Percentiles rank a stretch among this genome's conserved stretches.
These are phyloP conservation scores for Hippopotamus amphibius DNA, from an alignment of 2,113 vertebrate species.

Conservation along the genomic window DNA sequence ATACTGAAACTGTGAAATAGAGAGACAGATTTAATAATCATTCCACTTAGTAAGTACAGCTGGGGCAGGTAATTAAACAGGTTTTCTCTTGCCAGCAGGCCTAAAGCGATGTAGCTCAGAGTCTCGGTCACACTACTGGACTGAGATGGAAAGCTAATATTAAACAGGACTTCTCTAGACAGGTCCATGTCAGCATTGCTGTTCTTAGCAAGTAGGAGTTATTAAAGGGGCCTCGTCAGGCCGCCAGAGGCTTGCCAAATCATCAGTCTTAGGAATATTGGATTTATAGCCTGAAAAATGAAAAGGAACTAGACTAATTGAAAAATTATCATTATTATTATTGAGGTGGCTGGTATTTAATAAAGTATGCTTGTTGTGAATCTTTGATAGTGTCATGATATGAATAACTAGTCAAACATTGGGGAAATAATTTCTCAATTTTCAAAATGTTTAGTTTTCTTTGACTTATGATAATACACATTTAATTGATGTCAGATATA, in stretches of 20 bases:
- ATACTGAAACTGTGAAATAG: slow-evolving; percentile 71
- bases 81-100: slow-evolving; percentile 72
- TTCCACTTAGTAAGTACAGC: slow-evolving; percentile 76
- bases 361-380: slow-evolving; percentile 62
- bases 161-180: slow-evolving; percentile 40
- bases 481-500: not conserved
- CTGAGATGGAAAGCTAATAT: slow-evolving; percentile 67
- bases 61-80: slow-evolving; percentile 82
- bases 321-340: slow-evolving; percentile 53
- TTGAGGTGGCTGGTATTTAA: slow-evolving; percentile 20
- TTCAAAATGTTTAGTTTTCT: not conserved
- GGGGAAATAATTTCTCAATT: not conserved
- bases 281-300: slow-evolving; percentile 68
- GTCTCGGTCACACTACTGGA: slow-evolving; percentile 33
- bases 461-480: not conserved
- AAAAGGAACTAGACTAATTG: slow-evolving; percentile 57
- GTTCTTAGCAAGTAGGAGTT: slow-evolving; percentile 69
- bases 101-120: slow-evolving; percentile 60
- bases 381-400: slow-evolving; percentile 41
- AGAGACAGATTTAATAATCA: slow-evolving; percentile 79
- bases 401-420: not conserved
- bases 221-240: slow-evolving; percentile 63
- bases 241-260: slow-evolving; percentile 39
- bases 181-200: slow-evolving; percentile 36
- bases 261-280: slow-evolving; percentile 58